Percentiles rank a stretch among this genome's conserved stretches.
Conservation (phyloP, 2,113 vertebrate genomes). For the Miniopterus natalensis region DNA sequence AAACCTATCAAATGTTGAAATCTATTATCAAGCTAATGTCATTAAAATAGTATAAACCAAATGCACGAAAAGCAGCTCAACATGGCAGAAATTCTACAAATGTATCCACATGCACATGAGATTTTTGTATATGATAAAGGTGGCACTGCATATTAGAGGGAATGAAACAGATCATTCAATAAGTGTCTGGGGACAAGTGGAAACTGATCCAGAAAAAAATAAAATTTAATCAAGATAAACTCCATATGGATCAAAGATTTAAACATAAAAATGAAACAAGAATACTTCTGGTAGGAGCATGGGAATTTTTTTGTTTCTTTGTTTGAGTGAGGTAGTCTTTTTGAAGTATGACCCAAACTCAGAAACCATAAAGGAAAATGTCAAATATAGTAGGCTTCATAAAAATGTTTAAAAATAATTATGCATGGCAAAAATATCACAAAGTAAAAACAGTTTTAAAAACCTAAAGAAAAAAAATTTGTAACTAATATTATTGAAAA, state of each 20-base stretch:
- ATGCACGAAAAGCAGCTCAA: neutral
- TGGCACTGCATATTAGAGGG: neutral
- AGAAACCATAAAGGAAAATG: conserved; percentile 18
- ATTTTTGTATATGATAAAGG: neutral
- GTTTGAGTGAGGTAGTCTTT: conserved; percentile 4
- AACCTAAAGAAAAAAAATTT: neutral
- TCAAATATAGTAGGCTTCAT: neutral
- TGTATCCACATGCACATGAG: neutral
- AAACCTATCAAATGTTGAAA: conserved; percentile 6
- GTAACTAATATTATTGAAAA: neutral
- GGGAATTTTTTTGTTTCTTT: neutral
- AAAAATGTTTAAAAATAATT: conserved; percentile 26
- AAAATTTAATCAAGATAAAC: neutral
- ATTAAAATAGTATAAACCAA: conserved; percentile 41
- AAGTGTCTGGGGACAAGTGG: neutral
- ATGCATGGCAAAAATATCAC: neutral
- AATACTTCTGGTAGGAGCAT: neutral
- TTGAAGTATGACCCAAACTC: neutral
- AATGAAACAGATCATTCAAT: conserved; percentile 27
- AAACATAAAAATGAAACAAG: conserved; percentile 59
- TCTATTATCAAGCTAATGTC: conserved; percentile 25
- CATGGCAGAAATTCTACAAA: neutral
- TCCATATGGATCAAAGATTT: neutral
- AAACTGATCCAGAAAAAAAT: neutral
- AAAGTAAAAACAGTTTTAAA: neutral